These are phyloP conservation scores for Porites rus DNA, from an alignment of 92 coral and sea anemone genomes.

Conservation along the genomic window DNA sequence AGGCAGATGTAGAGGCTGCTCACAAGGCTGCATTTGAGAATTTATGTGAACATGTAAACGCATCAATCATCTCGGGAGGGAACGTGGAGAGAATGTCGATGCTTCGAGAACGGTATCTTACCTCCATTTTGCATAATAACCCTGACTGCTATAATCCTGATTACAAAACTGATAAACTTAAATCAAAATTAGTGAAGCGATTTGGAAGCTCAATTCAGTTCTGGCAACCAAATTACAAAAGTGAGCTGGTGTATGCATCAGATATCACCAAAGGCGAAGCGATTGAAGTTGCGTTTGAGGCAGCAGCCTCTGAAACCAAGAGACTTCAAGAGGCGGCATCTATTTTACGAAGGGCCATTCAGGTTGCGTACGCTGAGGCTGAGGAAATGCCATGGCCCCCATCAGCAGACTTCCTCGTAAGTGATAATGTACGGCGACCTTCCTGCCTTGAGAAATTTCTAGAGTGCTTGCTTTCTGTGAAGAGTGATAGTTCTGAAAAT, in stretches of 20 bases:
- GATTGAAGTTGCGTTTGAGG: neutral
- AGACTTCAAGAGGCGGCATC: neutral
- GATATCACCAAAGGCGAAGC: neutral
- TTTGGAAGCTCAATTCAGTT: slow-evolving; percentile 25
- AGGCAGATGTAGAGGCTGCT: slow-evolving; percentile 26
- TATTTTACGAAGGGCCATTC: neutral
- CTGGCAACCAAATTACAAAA: slow-evolving; percentile 26
- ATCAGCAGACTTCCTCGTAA: neutral
- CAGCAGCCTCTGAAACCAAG: neutral
- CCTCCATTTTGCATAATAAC: neutral
- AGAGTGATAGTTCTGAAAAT: neutral
- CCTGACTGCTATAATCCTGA: slow-evolving; percentile 1
- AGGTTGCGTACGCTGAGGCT: neutral
- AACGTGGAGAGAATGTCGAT: slow-evolving; percentile 21
- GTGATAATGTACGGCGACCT: neutral
- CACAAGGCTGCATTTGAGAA: slow-evolving; percentile 38
- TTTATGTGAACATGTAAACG: slow-evolving; percentile 19
- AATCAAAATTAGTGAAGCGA: neutral
- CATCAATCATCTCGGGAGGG: slow-evolving; percentile 2
- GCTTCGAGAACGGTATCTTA: too few relatives aligned
- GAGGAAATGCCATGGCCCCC: neutral
- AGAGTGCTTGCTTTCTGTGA: neutral
- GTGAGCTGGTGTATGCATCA: slow-evolving; percentile 9
- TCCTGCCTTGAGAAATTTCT: neutral
- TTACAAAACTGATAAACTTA: neutral